Conservation (phyloP, 2,888 invertebrate species). For the Sthenelais limicola region DNA sequence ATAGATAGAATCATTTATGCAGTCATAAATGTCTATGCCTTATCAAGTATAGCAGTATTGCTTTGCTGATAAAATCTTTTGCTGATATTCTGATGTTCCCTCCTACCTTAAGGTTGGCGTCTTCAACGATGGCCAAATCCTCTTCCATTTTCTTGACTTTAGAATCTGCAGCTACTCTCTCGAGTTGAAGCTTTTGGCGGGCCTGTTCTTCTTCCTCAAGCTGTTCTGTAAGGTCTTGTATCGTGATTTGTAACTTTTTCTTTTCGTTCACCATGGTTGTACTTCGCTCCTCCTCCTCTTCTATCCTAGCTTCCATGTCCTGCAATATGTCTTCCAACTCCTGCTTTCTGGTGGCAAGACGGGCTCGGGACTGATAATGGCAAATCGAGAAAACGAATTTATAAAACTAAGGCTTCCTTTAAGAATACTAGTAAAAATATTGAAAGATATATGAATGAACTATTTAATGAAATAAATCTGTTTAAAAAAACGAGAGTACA, state of each 20-base stretch:
- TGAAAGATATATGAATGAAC: too few relatives aligned
- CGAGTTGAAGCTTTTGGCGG: conserved; percentile 95
- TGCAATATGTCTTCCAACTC: conserved; percentile 97
- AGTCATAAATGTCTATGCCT: too few relatives aligned
- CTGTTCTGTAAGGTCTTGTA: conserved; percentile 76
- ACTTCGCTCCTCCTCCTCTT: conserved; percentile 96
- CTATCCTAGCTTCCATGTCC: conserved; percentile 94
- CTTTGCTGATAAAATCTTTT: too few relatives aligned
- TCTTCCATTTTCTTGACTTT: conserved; percentile 97
- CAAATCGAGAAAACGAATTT: too few relatives aligned
- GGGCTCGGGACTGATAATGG: conserved; percentile 79
- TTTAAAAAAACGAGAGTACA: too few relatives aligned
- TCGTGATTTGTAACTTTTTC: conserved; percentile 92
- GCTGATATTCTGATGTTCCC: not conserved
- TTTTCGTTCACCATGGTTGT: conserved; percentile 88
- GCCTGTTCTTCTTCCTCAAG: conserved; percentile 96
- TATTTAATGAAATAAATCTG: too few relatives aligned
- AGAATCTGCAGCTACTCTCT: conserved; percentile 93
- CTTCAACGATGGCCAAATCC: conserved; percentile 89
- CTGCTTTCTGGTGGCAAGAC: conserved; percentile 81
- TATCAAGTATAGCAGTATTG: too few relatives aligned
- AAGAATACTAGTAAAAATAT: too few relatives aligned
- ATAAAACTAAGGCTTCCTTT: too few relatives aligned
- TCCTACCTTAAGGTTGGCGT: conserved; percentile 86
- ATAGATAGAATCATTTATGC: too few relatives aligned